Base-by-base conservation (phyloP, 2,797 vertebrate genomes). In the Onychomys torridus region DNA sequence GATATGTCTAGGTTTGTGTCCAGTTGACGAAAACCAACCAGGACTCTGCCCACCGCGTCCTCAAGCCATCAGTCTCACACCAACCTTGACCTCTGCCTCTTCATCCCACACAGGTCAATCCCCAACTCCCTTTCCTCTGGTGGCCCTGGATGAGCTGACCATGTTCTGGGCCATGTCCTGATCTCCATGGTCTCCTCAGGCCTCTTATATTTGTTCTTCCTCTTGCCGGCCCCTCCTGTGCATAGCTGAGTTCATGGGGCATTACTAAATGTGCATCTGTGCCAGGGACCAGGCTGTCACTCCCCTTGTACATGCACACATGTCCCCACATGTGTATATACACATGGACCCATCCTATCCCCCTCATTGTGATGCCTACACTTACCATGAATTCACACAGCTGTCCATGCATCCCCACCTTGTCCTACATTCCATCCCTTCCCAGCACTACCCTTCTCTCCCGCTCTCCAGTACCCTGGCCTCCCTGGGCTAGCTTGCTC, bases 341-440 rank as follows among this genome's bases (percentile, higher is more conserved):
- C 37, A 40, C 19, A 1, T 46, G 52, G 21, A n/a, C 29, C 14
- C 23, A 59, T 7, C 21, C 0, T 3, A 43, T 27, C 46, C 32
- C n/a, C 63, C 34, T 29, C 32, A 8, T 17, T 27, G 25, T 57
- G 37, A 32, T 10, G 19, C 25, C n/a, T n/a, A 3, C 21, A n/a
- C 55, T 82, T 40, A 14, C 5, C 5, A 1, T 2, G 82, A 43
- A 4, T 7, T 46, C n/a, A 59, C 34, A 4, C 7, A 21, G 69
- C 10, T 43, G 2, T 0, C 0, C 6, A 2, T 0, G 1, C 10
- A 4, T 12, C 40, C 32, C 78, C 0, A 32, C n/a, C 77, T 17
- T 9, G 32, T 49, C 63, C 43, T 69, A 4, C 43, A 10, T 21
- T 29, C 61, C 10, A 11, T 21, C 19, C 43, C 46, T 49, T 7